phyloP scores from a whole-genome alignment of 2,888 invertebrate genomes.

The Pterostichus niger region DNA sequence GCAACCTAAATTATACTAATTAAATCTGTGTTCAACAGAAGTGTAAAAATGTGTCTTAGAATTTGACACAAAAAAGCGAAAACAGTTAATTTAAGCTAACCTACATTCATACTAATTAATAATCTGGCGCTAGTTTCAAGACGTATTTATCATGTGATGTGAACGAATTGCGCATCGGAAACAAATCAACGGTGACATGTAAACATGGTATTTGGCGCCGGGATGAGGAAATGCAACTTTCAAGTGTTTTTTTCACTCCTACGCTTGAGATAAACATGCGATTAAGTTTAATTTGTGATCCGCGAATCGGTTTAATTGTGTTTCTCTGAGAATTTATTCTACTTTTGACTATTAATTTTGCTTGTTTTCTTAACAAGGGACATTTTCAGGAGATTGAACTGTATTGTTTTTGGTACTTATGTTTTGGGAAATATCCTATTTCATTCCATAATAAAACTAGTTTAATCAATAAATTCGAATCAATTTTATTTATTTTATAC shows the following conservation, averaged over 20 bases:
- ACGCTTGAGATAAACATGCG: not conserved
- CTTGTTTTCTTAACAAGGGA: not conserved
- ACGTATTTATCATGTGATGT: constrained; percentile 31
- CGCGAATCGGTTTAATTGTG: not conserved
- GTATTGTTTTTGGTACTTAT: not conserved
- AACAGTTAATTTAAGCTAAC: constrained; percentile 41
- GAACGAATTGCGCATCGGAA: constrained; percentile 14
- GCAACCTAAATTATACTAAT: constrained; percentile 39
- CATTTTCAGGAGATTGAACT: constrained; percentile 16
- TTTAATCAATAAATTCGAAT: no score
- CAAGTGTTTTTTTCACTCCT: constrained; percentile 15
- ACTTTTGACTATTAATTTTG: not conserved
- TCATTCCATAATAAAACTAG: no score
- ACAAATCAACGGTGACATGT: constrained; percentile 43
- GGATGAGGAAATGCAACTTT: constrained; percentile 34
- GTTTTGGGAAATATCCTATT: no score
- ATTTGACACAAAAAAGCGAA: constrained; percentile 38
- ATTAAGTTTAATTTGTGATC: constrained; percentile 19
- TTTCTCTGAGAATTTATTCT: not conserved
- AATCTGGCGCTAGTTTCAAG: constrained; percentile 46
- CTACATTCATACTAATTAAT: constrained; percentile 51
- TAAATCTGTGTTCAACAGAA: constrained; percentile 13
- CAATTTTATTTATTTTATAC: no score
- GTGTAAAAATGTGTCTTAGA: constrained; percentile 1
- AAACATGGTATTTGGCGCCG: constrained; percentile 34